Base-by-base conservation (phyloP, 2,113 vertebrate genomes). In the Rhegmatorhina hoffmannsi region DNA sequence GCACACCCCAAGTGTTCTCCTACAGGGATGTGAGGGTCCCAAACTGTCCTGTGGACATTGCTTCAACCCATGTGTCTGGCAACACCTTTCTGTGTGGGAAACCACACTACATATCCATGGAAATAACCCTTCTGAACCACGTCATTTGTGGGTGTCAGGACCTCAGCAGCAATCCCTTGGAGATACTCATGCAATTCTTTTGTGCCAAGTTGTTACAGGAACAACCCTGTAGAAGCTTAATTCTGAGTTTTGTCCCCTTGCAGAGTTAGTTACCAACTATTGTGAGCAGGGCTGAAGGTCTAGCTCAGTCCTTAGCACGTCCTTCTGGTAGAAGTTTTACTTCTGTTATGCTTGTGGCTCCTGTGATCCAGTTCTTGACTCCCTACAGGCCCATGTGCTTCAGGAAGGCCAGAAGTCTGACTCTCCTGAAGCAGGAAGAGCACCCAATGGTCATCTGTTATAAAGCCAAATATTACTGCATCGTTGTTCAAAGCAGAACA, bases 381-480 rank as follows among this genome's bases (percentile, higher is more conserved):
- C 46, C 20, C 28, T 53, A 11, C 13, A 69, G 21, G 23, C 52
- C 21, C 11, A 40, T 2, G 6, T 43, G 14, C 31, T 44, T 40
- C 44, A 60, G 11, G 36, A 9, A 43, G 47, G 36, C 8, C 44
- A 36, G 56, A 24, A 66, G 8, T 11, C 8, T 46, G 24, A 78
- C 13, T 44, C 34, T 14, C 7, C 34, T 59, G 38, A 50, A 63
- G 66, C 34, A 87, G 49, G 33, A 84, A 33, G 34, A 67, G 4
- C 47, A 70, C 17, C 33, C 38, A 31, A 34, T 18, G 12, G 3
- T 34, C 31, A 34, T 10, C 18, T 75, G 34, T 69, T 47, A 5
- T 33, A 43, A 46, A 2, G 7, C 19, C 55, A 28, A 2, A 6
- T 7, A 25, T 21, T 26, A 17, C 40, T 78, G 14, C 1, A 0